Conservation (phyloP, 2,797 vertebrate genomes). For the Phataginus tricuspis region DNA sequence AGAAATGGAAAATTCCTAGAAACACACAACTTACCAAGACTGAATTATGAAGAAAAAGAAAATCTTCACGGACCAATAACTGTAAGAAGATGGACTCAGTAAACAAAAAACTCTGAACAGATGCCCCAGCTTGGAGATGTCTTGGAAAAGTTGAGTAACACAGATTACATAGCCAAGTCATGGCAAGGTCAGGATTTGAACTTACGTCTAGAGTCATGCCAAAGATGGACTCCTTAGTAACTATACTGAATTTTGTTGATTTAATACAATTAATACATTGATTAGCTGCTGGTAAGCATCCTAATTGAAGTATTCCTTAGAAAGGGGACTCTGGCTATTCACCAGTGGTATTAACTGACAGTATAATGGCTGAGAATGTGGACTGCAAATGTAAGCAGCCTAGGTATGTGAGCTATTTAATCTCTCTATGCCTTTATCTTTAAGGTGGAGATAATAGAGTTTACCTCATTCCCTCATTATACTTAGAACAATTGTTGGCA, state of each 20-base stretch:
- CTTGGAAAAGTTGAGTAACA: neutral
- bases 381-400: neutral
- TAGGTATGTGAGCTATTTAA: neutral
- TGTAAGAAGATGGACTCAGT: neutral
- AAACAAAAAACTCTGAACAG: neutral
- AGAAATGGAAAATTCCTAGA: neutral
- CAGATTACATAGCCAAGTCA: neutral
- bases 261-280: neutral
- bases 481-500: neutral
- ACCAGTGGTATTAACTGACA: neutral
- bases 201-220: neutral
- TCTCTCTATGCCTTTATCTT: conserved; percentile 32
- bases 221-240: neutral
- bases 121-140: neutral
- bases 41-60: neutral
- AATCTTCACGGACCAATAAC: neutral
- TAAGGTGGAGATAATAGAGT: conserved; percentile 11
- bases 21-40: neutral
- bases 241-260: neutral
- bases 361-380: neutral
- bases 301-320: neutral
- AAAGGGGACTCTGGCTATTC: neutral
- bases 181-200: neutral
- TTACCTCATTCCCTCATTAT: neutral
- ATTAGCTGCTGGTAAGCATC: neutral